phyloP scores from a whole-genome alignment of 2,888 invertebrate genomes.

The Ectemnius cavifrons region DNA sequence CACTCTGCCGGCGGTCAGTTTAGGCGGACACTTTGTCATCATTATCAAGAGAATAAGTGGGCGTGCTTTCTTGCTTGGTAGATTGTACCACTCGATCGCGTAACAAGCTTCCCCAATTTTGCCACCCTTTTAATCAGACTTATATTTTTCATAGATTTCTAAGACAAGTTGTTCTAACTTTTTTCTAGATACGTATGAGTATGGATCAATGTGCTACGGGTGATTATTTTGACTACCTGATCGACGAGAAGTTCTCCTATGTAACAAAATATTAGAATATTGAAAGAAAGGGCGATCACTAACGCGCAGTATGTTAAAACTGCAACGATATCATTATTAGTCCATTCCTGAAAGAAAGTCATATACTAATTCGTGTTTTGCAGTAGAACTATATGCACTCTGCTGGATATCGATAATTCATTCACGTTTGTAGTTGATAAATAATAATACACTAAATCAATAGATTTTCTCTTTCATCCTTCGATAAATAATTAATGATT shows the following conservation, averaged over 20 bases:
- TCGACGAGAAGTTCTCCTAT: conserved; percentile 60
- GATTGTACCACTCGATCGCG: no score
- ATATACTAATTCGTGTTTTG: neutral
- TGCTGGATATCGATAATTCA: no score
- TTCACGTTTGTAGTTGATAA: no score
- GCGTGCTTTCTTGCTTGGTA: conserved; percentile 48
- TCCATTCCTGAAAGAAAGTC: conserved; percentile 48
- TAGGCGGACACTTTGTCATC: conserved; percentile 21
- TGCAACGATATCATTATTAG: conserved; percentile 44
- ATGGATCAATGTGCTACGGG: neutral
- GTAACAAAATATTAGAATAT: conserved; percentile 55
- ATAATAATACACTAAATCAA: no score
- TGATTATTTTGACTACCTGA: conserved; percentile 41
- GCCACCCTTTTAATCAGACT: conserved; percentile 59
- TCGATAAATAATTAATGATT: neutral
- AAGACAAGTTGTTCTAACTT: neutral
- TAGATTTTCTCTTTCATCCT: neutral
- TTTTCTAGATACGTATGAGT: neutral
- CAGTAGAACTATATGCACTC: no score
- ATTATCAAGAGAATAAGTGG: conserved; percentile 50
- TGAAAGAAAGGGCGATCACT: conserved; percentile 45
- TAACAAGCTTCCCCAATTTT: conserved; percentile 15
- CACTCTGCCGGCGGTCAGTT: conserved; percentile 60
- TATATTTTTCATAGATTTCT: neutral
- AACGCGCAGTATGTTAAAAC: conserved; percentile 45